Evolutionary conservation across 2,888 invertebrate species (phyloP), one percentile per base, ranked within the genome.

Genomic region (Epinotia demarniana): DNA sequence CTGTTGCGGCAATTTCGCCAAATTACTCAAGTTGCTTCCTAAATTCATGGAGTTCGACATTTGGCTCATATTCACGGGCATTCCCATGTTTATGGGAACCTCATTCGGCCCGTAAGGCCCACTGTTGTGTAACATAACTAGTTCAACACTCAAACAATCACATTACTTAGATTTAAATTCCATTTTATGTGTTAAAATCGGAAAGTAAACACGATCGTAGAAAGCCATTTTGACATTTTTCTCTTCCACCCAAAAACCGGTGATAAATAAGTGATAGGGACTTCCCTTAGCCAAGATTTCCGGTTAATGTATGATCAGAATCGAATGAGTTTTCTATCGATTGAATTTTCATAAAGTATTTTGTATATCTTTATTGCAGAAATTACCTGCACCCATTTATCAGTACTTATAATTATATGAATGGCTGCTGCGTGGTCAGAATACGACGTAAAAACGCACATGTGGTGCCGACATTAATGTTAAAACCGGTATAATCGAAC

Each of bases 101-200:
- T 92, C 93, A 76, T 87, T 90, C 16, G 89, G 86, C 80, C 89
- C 91, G 78, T 87, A 93, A 77, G 86, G 84, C 79, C 91, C 92
- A 75, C 86, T 92, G 79, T 92, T 92, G 80, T 91, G 92, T 80
- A 91, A 87, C 93, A 93, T 93, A 75, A 77, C 82, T 83, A 77
- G 80, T 79, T 23, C 67, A 67, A 72, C 75, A 78, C 74, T 73
- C 60, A 78, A 77, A 71, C 19, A 39, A 68, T 72, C 71, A 70
- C 71, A 77, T 75, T 73, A 75, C 73, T 80, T 69, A 58, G 77
- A 64, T 75, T 78, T 75, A 73, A 77, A 78, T 69, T 77, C 72
- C 71, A 77, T 72, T 77, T 73, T 78, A 62, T 55, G 70, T 71
- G 75, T 77, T 78, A 78, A 78, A 78, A 77, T 75, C 76, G 77